phyloP scores from a whole-genome alignment of 2,113 vertebrate species.

The Anhinga rufa region DNA sequence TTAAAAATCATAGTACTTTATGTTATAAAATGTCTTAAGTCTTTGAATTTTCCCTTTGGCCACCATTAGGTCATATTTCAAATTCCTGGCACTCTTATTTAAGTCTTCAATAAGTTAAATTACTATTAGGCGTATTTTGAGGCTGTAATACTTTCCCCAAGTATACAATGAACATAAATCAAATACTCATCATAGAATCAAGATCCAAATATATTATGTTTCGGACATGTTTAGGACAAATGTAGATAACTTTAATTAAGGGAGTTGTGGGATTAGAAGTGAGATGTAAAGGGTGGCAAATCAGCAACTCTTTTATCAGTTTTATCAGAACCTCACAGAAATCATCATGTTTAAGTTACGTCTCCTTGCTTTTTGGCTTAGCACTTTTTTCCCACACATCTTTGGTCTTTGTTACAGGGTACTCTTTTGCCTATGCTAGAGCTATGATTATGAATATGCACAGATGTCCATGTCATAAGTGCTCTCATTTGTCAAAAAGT shows the following conservation, averaged over 20 bases:
- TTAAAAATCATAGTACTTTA: neutral
- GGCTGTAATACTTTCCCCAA: neutral
- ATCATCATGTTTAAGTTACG: neutral
- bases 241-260: neutral
- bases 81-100: neutral
- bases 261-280: neutral
- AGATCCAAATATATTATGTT: neutral
- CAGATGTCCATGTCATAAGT: too few relatives aligned
- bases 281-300: neutral
- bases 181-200: neutral
- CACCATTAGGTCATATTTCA: conserved; percentile 14
- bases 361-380: neutral
- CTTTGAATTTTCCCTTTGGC: conserved; percentile 13
- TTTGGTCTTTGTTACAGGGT: neutral
- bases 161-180: conserved; percentile 6
- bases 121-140: neutral
- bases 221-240: neutral
- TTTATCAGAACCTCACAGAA: neutral
- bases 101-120: conserved; percentile 1
- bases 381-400: neutral
- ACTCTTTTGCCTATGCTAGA: neutral
- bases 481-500: neutral
- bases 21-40: neutral
- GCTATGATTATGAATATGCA: neutral
- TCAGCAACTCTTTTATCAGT: neutral